Percentiles rank a stretch among this genome's conserved stretches.
Conservation (phyloP, 2,113 vertebrate genomes). For the Muscicapa adusta region DNA sequence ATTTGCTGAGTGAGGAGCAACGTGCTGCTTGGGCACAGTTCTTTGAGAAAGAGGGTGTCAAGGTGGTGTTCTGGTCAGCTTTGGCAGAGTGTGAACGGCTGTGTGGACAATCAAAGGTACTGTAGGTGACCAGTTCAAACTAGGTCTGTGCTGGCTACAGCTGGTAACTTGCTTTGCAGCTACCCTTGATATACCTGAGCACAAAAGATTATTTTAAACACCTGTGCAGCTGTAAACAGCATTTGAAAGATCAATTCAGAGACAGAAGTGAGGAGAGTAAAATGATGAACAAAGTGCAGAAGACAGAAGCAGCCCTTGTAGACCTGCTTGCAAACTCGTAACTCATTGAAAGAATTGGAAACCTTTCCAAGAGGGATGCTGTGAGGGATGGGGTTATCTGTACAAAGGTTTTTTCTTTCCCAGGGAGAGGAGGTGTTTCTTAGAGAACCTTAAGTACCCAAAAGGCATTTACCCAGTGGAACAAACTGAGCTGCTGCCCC, state of each 20-base stretch:
- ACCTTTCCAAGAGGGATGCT: not conserved
- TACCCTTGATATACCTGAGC: not conserved
- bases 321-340: not conserved
- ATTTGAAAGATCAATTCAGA: not conserved
- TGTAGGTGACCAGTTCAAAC: not conserved
- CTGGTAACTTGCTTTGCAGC: not conserved
- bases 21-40: constrained; percentile 82
- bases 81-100: constrained; percentile 79
- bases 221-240: not conserved
- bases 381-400: not conserved
- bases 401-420: not conserved
- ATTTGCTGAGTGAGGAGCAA: constrained; percentile 86
- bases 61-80: constrained; percentile 96
- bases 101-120: constrained; percentile 79
- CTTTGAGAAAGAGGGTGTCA: constrained; percentile 85
- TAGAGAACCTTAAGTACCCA: not conserved
- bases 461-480: not conserved
- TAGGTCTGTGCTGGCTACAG: not conserved
- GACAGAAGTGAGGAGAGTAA: not conserved
- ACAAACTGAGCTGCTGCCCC: not conserved
- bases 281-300: not conserved
- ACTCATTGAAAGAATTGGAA: not conserved
- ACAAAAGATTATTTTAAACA: not conserved
- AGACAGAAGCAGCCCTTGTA: not conserved
- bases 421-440: not conserved